These are phyloP conservation scores for Zingel zingel DNA, from an alignment of 2,113 vertebrate species.

Conservation along the genomic window DNA sequence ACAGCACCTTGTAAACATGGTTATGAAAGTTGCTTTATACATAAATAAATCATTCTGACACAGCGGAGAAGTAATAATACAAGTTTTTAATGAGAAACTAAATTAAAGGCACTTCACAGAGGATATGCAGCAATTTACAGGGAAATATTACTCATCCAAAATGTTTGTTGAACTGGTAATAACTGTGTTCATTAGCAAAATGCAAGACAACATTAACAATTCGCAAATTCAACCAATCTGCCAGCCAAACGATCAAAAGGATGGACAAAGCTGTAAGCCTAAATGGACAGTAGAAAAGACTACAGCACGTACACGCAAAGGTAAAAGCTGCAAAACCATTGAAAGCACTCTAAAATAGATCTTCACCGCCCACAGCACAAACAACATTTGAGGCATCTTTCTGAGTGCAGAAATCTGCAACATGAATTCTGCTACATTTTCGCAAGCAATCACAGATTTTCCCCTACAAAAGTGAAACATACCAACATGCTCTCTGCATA, in stretches of 20 bases:
- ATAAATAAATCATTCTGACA: neutral
- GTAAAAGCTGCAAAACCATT: neutral
- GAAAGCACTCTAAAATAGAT: neutral
- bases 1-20: too few relatives aligned
- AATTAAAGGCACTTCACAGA: neutral
- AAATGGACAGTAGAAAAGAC: neutral
- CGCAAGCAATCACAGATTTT: neutral
- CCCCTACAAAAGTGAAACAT: neutral
- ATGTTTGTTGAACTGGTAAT: neutral
- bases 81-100: neutral
- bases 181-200: neutral
- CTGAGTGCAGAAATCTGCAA: slow-evolving; percentile 7
- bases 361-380: neutral
- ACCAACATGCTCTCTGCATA: neutral
- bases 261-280: neutral
- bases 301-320: too few relatives aligned
- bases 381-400: neutral
- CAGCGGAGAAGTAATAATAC: neutral
- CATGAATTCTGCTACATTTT: neutral
- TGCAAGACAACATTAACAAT: neutral
- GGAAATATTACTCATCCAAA: neutral
- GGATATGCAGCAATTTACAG: neutral
- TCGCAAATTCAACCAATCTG: neutral
- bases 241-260: neutral
- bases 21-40: too few relatives aligned